Evolutionary conservation across 1,140 invertebrate genomes (phyloP), one percentile per base, ranked within the genome.

Genomic region (Dendroctonus valens): DNA sequence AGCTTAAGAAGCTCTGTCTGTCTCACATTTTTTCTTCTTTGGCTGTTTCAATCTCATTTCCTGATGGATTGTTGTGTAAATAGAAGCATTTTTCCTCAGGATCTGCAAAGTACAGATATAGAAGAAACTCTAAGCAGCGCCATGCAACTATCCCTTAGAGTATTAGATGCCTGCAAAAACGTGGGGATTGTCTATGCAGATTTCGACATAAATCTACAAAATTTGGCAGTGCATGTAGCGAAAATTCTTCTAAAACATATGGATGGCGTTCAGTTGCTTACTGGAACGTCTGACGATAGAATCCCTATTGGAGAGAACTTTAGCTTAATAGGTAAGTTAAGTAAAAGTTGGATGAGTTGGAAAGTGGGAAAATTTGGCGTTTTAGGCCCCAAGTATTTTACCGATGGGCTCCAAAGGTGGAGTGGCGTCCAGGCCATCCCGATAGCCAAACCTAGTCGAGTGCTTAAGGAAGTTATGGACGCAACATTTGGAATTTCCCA

Each of bases 311-410:
- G 12, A 14, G 40, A 41, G 41, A 41, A 26, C 9, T 41, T 62
- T n/a, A 26, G 4, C n/a, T 50, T 62, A n/a, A 62, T 62, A 3
- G 14, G 59, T 62, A 52, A 52, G 55, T n/a, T 5, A 9, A 8
- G 7, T 49, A 0, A 42, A 7, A 7, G 8, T 12, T 3, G 7
- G 11, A 38, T 54, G 26, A 9, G 52, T 3, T 51, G 9, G 15
- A n/a, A 51, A 15, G 9, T 51, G 49, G 11, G 15, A 15, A 11
- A 8, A 15, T 1, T 12, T 0, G 7, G 15, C 11, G 12, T 63
- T 58, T 59, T 58, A 65, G 63, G 38, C 11, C 14, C 63, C 7
- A 58, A 59, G 41, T 65, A 37, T 51, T 58, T 40, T 15, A 50
- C 57, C 14, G 63, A 65, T 9, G 63, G 41, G 7, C 8, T 65